phyloP scores from a whole-genome alignment of 2,113 vertebrate species.

The Nesoenas mayeri region DNA sequence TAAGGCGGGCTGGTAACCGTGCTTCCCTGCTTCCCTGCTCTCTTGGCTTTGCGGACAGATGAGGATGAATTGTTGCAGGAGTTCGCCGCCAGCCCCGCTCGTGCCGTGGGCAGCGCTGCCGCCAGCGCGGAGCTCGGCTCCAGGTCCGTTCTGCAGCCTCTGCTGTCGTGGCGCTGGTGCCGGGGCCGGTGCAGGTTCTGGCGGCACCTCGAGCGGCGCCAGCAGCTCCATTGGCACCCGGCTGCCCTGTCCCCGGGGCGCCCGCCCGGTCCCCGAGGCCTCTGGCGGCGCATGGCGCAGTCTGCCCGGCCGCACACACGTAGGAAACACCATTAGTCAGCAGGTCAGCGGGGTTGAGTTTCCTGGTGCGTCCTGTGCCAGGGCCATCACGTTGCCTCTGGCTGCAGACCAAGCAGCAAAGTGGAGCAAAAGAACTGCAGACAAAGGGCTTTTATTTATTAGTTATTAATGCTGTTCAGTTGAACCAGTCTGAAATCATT shows the following conservation, averaged over 20 bases:
- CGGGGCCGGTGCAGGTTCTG: background rate
- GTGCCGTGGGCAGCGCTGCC: fast-evolving
- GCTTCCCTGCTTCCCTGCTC: background rate
- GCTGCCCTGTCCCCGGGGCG: too few species aligned
- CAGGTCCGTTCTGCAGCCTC: background rate
- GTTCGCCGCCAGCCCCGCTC: fast-evolving
- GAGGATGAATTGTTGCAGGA: fast-evolving
- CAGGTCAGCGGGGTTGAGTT: background rate
- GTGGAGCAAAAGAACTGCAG: constrained; percentile 17
- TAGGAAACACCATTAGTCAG: background rate
- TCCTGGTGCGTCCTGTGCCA: background rate
- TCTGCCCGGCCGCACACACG: background rate
- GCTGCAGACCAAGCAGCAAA: constrained; percentile 1
- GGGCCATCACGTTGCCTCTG: background rate
- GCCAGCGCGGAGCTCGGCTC: fast-evolving
- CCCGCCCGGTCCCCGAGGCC: too few species aligned
- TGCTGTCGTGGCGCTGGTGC: fast-evolving
- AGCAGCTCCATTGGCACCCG: background rate
- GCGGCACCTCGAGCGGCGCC: background rate
- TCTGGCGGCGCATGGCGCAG: fast-evolving
- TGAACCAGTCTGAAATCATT: fast-evolving
- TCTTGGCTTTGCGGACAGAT: fast-evolving
- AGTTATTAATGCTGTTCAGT: background rate
- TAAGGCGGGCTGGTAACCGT: background rate
- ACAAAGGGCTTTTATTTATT: constrained; percentile 36